phyloP scores from a whole-genome alignment of 1,140 invertebrate species.

The Trichoplusia ni region DNA sequence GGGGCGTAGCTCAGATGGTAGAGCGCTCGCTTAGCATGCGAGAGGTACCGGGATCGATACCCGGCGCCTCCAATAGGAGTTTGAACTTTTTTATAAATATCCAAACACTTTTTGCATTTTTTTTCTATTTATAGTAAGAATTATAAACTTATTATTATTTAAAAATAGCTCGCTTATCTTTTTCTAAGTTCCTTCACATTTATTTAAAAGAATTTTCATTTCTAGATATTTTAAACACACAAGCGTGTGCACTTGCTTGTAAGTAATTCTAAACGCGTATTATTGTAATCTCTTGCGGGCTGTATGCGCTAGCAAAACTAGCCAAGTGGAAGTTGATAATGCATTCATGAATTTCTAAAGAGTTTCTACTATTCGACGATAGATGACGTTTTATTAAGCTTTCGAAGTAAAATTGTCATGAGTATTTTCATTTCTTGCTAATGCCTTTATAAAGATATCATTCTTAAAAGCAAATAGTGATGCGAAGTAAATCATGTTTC shows the following conservation, averaged over 20 bases:
- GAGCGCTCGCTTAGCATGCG: constrained; percentile 93
- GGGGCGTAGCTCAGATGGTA: constrained; percentile 92
- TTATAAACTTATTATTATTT: no score
- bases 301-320: constrained; percentile 10
- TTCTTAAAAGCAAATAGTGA: no score
- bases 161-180: no score
- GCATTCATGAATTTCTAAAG: constrained; percentile 16
- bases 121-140: no score
- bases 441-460: background rate
- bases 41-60: constrained; percentile 92
- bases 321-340: constrained; percentile 25
- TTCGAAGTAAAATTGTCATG: background rate
- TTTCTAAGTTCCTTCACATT: constrained; percentile 2
- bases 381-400: constrained; percentile 37
- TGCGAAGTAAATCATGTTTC: no score
- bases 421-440: background rate
- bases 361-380: constrained; percentile 37
- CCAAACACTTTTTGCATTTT: no score
- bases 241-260: background rate
- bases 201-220: constrained; percentile 3
- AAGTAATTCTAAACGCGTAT: constrained; percentile 18
- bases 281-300: constrained; percentile 18
- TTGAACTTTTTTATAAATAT: no score
- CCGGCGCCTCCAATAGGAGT: constrained; percentile 81
- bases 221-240: constrained; percentile 16